Base-by-base conservation (phyloP, 1,140 invertebrate genomes). In the Sycobia sp. region DNA sequence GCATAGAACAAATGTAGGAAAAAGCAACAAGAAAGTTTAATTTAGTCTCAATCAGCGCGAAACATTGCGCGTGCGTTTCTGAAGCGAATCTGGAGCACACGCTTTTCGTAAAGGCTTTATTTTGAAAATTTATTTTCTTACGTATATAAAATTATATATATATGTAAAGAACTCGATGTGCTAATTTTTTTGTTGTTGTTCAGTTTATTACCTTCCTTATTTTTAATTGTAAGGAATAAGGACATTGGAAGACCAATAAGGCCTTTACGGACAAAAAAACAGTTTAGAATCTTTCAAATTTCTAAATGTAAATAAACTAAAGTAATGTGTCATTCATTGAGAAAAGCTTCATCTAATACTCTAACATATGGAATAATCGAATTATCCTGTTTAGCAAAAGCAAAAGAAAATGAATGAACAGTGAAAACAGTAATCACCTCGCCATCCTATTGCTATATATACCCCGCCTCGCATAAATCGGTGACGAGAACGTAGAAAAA, bases 41-140 rank as follows among this genome's bases (percentile, higher is more conserved):
- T 38, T 38, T 47, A 47, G 20, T 9, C 3, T 58, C 25, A 18
- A 10, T 32, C 29, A 22, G 32, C 5, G 3, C 27, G 25, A 41
- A 39, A 36, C 36, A 7, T 50, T 50, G 16, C 16, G 16, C 5
- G 22, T 14, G 25, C 16, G 9, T 4, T 29, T 18, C n/a, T n/a
- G n/a, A n/a, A 18, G 10, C 3, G 4, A 29, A 20, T 22, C 20
- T 41, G 41, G 38, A 20, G 23, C 5, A 2, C 34, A 41, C 50
- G 32, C 43, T 60, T 43, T 27, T 14, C 36, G 13, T 16, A 27
- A 61, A 61, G 16, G 39, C 38, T 61, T 61, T 53, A 53, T 43
- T 61, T 61, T 34, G 2, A 2, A 4, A 11, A 2, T n/a, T 0
- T 20, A 22, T 22, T n/a, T 27, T 20, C 27, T 10, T 41, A 13